phyloP scores from a whole-genome alignment of 1,140 invertebrate species.

The Cheumatopsyche charites region DNA sequence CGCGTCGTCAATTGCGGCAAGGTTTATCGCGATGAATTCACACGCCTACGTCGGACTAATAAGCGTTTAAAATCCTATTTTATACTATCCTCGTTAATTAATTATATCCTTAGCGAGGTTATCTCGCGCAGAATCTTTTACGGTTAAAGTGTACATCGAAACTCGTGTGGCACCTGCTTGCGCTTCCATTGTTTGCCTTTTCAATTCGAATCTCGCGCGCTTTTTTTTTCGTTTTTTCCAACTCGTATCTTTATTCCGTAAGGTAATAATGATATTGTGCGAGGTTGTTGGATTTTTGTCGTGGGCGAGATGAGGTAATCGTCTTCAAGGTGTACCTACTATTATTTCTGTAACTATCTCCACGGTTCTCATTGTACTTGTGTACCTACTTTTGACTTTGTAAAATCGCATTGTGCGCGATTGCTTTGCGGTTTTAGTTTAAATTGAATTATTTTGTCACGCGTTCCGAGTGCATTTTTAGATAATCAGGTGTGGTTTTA shows the following conservation, averaged over 20 bases:
- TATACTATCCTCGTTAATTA: slow-evolving; percentile 15
- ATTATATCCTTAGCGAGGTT: too few species aligned
- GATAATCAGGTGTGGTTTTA: too few species aligned
- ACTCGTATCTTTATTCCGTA: neutral
- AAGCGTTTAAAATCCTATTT: slow-evolving; percentile 18
- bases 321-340: slow-evolving; percentile 25
- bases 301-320: slow-evolving; percentile 33
- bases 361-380: too few species aligned
- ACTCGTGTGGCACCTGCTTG: neutral
- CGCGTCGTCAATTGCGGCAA: neutral
- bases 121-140: too few species aligned
- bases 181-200: slow-evolving; percentile 21
- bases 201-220: slow-evolving; percentile 17
- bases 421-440: too few species aligned
- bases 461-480: too few species aligned
- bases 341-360: neutral
- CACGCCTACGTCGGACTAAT: neutral
- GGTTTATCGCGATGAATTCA: neutral
- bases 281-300: slow-evolving; percentile 17
- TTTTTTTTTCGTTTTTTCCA: neutral
- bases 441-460: too few species aligned
- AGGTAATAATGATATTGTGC: slow-evolving; percentile 16
- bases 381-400: too few species aligned
- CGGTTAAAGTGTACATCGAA: too few species aligned
- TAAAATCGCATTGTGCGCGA: too few species aligned